These are phyloP conservation scores for Cladorhizidae sp. DNA, from an alignment of 37 sponge, comb jelly and placozoan genomes.

Conservation along the genomic window DNA sequence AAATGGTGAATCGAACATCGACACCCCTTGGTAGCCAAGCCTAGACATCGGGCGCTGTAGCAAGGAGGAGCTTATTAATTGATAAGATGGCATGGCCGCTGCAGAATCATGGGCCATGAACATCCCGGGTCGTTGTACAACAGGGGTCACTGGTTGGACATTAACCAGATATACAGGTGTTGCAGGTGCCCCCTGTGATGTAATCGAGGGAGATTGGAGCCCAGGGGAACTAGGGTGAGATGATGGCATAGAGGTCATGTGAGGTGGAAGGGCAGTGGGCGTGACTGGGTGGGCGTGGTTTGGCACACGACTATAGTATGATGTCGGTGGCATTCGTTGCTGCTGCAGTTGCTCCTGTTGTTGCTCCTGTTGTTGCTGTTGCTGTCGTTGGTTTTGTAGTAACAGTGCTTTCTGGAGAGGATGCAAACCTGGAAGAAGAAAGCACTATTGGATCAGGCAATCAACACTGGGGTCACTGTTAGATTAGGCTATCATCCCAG, in stretches of 20 bases:
- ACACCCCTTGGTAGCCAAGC: constrained; percentile 4
- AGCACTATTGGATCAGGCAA: background rate
- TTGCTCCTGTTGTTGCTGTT: background rate
- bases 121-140: background rate
- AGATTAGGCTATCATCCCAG: too few species aligned
- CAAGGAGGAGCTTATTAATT: background rate
- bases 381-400: constrained; percentile 45
- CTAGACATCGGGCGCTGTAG: constrained; percentile 28
- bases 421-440: constrained; percentile 45
- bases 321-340: background rate
- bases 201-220: constrained; percentile 32
- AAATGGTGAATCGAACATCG: background rate
- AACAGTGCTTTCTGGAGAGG: constrained; percentile 85
- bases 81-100: too few species aligned
- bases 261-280: constrained; percentile 25
- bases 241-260: constrained; percentile 9
- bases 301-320: background rate
- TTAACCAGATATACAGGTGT: background rate
- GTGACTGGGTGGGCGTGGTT: background rate
- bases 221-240: constrained; percentile 41
- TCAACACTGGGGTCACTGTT: too few species aligned
- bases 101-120: too few species aligned
- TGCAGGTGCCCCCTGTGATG: background rate
- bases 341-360: background rate
- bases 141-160: constrained; percentile 12